Evolutionary conservation across 2,888 invertebrate genomes (phyloP), one percentile per base, ranked within the genome.

Genomic region (Orthosia gracilis): DNA sequence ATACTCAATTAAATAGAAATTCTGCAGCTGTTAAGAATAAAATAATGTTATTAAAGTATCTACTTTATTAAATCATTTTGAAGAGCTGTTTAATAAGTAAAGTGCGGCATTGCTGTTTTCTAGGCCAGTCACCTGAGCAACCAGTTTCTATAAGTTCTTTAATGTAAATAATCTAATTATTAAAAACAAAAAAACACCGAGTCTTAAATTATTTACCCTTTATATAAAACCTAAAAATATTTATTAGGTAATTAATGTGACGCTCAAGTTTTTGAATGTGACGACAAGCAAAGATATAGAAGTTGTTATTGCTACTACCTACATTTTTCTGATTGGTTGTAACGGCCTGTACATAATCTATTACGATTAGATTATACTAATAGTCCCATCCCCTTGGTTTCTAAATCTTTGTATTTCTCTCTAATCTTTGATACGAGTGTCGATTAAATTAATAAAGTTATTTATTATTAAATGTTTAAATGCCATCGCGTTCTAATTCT

Each of bases 321-420:
- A 79, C 49, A 54, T 13, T 18, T 49, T 59, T 62, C 17, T 65
- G 65, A 79, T 79, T 79, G 78, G 78, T 49, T 78, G 57, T 26
- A 17, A 50, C 17, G 13, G 49, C 13, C 49, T 13, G n/a, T 40
- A n/a, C 47, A 47, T 57, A 78, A 82, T 82, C 78, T 69, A 21
- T 57, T 2, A 47, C 17, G 83, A 79, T 79, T 49, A 79, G 78
- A 79, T 79, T 83, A 49, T 18, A 65, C 9, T 21, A 63, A 49
- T 58, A 40, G 78, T 70, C 47, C 78, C 71, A 69, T 45, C 78
- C 83, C 83, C 64, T 65, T 83, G 15, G 61, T 40, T 78, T 59
- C 21, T 59, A 64, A 68, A 81, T 82, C 18, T 75, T 40, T 40
- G 40, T 40, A 54, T n/a, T n/a, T n/a, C n/a, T n/a, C n/a, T n/a